Percentiles rank a stretch among this genome's conserved stretches.
phyloP scores from a whole-genome alignment of 1,140 invertebrate species.

The Cydia fagiglandana region DNA sequence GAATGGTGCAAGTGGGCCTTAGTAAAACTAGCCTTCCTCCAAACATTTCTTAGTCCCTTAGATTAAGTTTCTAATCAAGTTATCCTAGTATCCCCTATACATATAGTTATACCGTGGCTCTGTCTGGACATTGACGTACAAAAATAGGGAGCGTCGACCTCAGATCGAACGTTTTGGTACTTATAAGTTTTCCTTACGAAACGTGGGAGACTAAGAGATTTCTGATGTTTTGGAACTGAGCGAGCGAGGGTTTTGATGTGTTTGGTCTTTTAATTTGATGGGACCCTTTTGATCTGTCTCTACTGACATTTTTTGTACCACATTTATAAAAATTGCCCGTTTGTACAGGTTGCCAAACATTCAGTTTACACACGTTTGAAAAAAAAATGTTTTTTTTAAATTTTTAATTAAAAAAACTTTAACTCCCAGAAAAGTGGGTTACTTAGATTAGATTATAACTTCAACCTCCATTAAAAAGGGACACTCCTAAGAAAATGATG shows the following conservation, averaged over 20 bases:
- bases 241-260: neutral
- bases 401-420: too few relatives aligned
- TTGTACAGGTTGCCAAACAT: too few relatives aligned
- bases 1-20: too few relatives aligned
- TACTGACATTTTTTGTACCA: too few relatives aligned
- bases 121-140: conserved; percentile 13
- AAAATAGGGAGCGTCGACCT: conserved; percentile 5
- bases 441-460: too few relatives aligned
- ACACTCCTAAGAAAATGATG: too few relatives aligned
- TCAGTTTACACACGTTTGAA: too few relatives aligned
- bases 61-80: neutral
- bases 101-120: neutral
- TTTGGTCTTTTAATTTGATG: neutral
- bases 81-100: conserved; percentile 3
- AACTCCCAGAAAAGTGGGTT: too few relatives aligned
- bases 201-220: neutral
- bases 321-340: too few relatives aligned
- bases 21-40: neutral
- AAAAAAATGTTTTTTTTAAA: too few relatives aligned
- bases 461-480: too few relatives aligned
- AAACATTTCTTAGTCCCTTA: neutral
- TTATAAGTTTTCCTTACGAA: conserved; percentile 2
- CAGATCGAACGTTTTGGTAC: conserved; percentile 17
- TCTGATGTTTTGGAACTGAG: neutral
- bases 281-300: too few relatives aligned